A percentile compares a stretch with the other conserved stretches of the same genome.
Evolutionary conservation across 2,888 invertebrate genomes (phyloP).

Genomic region (Diarsia brunnea): DNA sequence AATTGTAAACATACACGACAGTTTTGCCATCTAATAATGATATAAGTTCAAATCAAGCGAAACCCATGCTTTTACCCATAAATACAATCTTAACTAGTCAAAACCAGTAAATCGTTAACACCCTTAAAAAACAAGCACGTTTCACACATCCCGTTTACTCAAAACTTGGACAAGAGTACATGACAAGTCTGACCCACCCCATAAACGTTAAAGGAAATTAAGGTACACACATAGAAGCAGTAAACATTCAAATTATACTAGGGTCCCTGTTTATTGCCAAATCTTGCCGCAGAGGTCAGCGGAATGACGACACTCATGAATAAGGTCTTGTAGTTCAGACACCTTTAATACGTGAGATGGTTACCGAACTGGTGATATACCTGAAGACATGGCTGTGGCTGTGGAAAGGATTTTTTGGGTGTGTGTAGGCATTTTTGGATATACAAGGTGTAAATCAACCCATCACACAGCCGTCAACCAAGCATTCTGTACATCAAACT

Average conservation of each 20-base stretch:
- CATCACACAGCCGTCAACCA: no score
- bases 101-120: constrained; percentile 23
- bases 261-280: constrained; percentile 71
- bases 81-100: neutral
- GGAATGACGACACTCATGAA: constrained; percentile 75
- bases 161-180: constrained; percentile 41
- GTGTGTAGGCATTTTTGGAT: constrained; percentile 6
- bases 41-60: neutral
- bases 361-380: constrained; percentile 21
- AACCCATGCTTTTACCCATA: neutral
- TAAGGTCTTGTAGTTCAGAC: constrained; percentile 72
- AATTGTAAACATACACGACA: neutral
- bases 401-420: constrained; percentile 19
- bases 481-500: no score
- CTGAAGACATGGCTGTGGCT: constrained; percentile 7
- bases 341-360: constrained; percentile 68
- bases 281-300: constrained; percentile 73
- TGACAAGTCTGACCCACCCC: constrained; percentile 29
- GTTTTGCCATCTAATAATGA: neutral
- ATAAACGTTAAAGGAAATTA: constrained; percentile 68
- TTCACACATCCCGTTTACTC: constrained; percentile 24
- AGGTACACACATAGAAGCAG: constrained; percentile 65
- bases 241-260: constrained; percentile 76
- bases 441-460: no score
- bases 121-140: constrained; percentile 18